Percentiles rank a stretch among this genome's conserved stretches.
phyloP scores from a whole-genome alignment of 1,140 invertebrate genomes.

The Melitaea cinxia region DNA sequence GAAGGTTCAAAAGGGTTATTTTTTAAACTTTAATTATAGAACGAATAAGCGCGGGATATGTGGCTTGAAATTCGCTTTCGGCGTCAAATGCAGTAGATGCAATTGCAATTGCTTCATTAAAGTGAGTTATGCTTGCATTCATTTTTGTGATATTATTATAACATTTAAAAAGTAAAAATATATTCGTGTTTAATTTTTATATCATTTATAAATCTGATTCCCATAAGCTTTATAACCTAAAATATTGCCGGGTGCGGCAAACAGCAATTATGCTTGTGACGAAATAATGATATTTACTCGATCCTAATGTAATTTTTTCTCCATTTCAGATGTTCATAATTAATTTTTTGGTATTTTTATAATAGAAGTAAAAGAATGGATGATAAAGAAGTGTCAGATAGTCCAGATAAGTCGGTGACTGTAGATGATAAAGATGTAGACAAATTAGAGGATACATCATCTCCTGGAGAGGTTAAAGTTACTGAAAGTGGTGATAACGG shows the following conservation, averaged over 20 bases:
- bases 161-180: neutral
- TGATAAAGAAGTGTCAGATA: constrained; percentile 60
- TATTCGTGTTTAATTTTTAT: neutral
- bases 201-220: constrained; percentile 7
- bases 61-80: constrained; percentile 28
- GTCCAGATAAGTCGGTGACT: constrained; percentile 36
- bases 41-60: constrained; percentile 69
- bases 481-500: too few relatives aligned
- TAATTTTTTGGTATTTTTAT: constrained; percentile 34
- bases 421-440: constrained; percentile 39
- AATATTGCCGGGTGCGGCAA: constrained; percentile 59
- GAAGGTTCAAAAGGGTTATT: neutral
- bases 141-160: neutral
- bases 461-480: neutral
- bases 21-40: constrained; percentile 10
- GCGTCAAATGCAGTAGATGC: constrained; percentile 33
- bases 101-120: constrained; percentile 10
- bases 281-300: neutral
- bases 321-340: constrained; percentile 60
- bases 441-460: constrained; percentile 13
- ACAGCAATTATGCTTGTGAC: constrained; percentile 24
- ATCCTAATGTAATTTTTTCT: constrained; percentile 17
- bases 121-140: neutral
- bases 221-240: constrained; percentile 56
- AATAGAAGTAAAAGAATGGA: constrained; percentile 67